Evolutionary conservation across 2,113 vertebrate genomes (phyloP), one percentile per base, ranked within the genome.

Genomic region (Ictidomys tridecemlineatus): DNA sequence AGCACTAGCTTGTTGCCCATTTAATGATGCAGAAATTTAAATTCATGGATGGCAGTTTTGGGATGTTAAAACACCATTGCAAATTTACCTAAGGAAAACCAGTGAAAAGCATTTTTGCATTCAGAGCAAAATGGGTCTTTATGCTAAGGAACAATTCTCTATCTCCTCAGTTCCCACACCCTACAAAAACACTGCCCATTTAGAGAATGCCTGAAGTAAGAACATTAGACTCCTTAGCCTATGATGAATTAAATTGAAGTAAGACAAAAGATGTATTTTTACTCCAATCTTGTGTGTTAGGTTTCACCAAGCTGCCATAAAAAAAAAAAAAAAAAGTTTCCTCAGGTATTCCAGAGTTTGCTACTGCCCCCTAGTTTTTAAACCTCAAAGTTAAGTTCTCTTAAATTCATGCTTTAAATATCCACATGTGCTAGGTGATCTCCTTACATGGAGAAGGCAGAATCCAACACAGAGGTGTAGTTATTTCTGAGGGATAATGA

Each of bases 1-100:
- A 92, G 84, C 79, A 92, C 74, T 88, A 96, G 80, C 78, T 95
- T 98, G 96, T 94, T 97, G 97, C 63, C 85, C 86, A 92, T 86
- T 95, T 98, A 98, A 98, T 97, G 97, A 84, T 97, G 93, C 76
- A 98, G 97, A 97, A 95, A 97, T 98, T 98, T 97, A 97, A 96
- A 98, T 96, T 97, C 93, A 92, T 1, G n/a, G 97, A 72, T 91
- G 90, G 92, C 53, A 83, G 73, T 98, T 98, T 97, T 94, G 95
- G 95, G 93, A 87, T 97, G 95, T 97, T 97, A 98, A 98, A 95
- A 88, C 56, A 96, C 16, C 85, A 95, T 95, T 97, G 96, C 96
- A 97, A 98, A 97, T 98, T 97, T 97, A 98, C 97, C 80, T 96
- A 94, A 90, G 89, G 58, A 97, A 98, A 98, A 98, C 98, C 95